Base-by-base conservation (phyloP, 2,888 invertebrate genomes). In the Zhuqinia jingwanae region DNA sequence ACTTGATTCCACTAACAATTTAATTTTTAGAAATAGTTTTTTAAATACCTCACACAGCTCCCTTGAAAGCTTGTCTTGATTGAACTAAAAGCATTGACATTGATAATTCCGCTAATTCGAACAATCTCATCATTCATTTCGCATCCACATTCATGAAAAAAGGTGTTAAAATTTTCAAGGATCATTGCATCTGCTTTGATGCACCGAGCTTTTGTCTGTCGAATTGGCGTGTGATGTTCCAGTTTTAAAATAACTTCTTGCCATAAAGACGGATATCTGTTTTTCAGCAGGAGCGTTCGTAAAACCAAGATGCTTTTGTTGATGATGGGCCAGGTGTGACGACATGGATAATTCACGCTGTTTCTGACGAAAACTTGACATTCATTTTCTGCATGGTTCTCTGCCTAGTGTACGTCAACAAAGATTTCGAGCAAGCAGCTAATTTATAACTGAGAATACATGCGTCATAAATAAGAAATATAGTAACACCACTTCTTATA, bases 231-330 rank as follows among this genome's bases (percentile, higher is more conserved):
- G 75, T 90, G 89, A 83, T 88, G 83, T 77, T 90, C 88, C 78
- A 90, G 75, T 70, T 86, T 79, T 53, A 86, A 70, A 78, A 89
- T 84, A 68, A 85, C 85, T 73, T 87, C 60, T 11, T 79, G 27
- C 87, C 87, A 89, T 22, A 47, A 17, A 8, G 73, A 70, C 13
- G 88, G 86, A 73, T 42, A 56, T 81, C 78, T 88, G 15, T 58
- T 56, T 77, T 90, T 88, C 70, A 90, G 60, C 50, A 90, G 76
- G 13, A 89, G 85, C 36, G 87, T 86, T 45, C 89, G 87, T 30
- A 90, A 85, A 56, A 88, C 85, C 25, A 90, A 83, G 68, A 90
- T 83, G 25, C 89, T 89, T 83, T 88, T 89, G 80, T 88, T 89
- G 50, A 87, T 80, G 36, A 88, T 68, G 27, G 88, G 88, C 87